Conservation (phyloP, 1,140 invertebrate genomes). For the Planococcus citri region DNA sequence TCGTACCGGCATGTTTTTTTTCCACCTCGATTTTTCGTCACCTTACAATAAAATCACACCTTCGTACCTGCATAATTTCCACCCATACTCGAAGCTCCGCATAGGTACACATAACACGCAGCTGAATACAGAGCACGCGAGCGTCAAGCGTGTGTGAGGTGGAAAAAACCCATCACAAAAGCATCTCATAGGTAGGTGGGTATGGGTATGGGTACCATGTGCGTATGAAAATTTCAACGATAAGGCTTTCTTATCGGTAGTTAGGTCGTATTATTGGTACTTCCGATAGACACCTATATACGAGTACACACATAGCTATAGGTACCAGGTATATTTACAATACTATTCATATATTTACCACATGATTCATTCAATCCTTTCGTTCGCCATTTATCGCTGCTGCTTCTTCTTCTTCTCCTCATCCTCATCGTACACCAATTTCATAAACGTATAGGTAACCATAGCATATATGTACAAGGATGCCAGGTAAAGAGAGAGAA, state of each 20-base stretch:
- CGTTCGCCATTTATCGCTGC: conserved; percentile 5
- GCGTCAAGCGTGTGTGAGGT: background rate
- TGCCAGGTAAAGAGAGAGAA: too few relatives aligned
- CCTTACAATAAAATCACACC: background rate
- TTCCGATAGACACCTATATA: background rate
- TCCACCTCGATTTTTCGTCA: background rate
- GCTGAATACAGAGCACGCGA: background rate
- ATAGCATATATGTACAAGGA: too few relatives aligned
- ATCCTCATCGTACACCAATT: background rate
- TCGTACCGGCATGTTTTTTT: background rate
- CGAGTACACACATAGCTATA: too few relatives aligned
- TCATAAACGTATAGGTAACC: too few relatives aligned
- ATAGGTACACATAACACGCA: background rate
- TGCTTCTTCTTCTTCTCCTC: background rate
- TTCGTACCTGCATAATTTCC: background rate
- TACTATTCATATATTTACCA: conserved; percentile 8
- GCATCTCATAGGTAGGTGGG: too few relatives aligned
- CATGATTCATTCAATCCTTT: conserved; percentile 18
- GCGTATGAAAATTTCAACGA: background rate
- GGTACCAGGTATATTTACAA: background rate
- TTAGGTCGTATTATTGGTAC: background rate
- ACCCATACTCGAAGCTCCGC: background rate
- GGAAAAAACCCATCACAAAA: background rate
- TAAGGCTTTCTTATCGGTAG: conserved; percentile 12
- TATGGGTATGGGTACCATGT: background rate